Base-by-base conservation (phyloP, 1,140 invertebrate species). In the Holcopasites calliopsidis region DNA sequence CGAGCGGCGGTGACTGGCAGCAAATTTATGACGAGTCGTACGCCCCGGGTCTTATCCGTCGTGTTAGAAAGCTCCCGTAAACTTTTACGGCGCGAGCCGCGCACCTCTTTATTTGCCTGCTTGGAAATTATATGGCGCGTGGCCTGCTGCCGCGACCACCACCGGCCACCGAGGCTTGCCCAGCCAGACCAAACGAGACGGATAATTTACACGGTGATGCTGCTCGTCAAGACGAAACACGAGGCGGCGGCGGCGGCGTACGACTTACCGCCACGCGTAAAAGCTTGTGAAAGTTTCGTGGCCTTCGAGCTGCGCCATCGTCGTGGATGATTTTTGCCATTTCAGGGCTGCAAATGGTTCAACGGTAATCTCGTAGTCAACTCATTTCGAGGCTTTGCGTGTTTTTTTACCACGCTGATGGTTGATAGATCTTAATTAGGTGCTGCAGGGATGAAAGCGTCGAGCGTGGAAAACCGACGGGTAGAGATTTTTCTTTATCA, bases 101-200 rank as follows among this genome's bases (percentile, higher is more conserved):
- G 38, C 58, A 65, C 62, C 68, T 74, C 76, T 81, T 84, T 68
- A 65, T 68, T 69, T 74, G 55, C 35, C 44, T 52, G 58, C 42
- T 58, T 49, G 55, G 42, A 62, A 83, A 80, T 80, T 83, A 73
- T 73, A 66, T 79, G 83, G 81, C 81, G 64, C 78, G 81, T 84
- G 81, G 79, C 79, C 55, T 40, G 65, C 50, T 64, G 42, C 50
- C 26, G 52, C 18, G 38, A 13, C 52, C 50, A 18, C 58, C 44
- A 3, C 4, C 6, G n/a, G 16, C 11, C 55, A 57, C 44, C 44
- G 35, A 35, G 18, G 33, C 10, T 16, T 0, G 11, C 31, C 21
- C 2, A 0, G 31, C 40, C 23, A 31, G 62, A 52, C 42, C 38
- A 55, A 65, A 69, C 71, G n/a, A 66, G 16, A 28, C 10, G 55